Conservation (phyloP, 2,113 vertebrate genomes). For the Calidris pugnax region DNA sequence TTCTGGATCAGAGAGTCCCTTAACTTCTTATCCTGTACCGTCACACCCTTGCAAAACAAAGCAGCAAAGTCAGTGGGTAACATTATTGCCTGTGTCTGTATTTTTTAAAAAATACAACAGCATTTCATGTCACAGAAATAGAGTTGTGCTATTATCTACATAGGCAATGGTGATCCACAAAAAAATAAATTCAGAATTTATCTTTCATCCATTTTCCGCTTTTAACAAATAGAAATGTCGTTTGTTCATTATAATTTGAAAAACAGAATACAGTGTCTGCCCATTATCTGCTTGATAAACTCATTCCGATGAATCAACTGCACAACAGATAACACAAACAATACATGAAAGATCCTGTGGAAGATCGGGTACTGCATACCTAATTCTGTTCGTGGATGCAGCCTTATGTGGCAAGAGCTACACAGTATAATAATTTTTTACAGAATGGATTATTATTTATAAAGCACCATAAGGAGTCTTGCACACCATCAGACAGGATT, state of each 20-base stretch:
- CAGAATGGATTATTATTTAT: background rate
- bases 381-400: conserved; percentile 23
- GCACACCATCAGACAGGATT: background rate
- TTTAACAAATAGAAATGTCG: background rate
- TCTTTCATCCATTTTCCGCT: background rate
- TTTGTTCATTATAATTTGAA: conserved; percentile 4
- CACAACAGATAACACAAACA: conserved; percentile 12
- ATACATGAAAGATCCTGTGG: background rate
- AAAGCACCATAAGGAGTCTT: background rate
- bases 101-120: background rate
- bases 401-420: background rate
- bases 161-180: background rate
- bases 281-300: conserved; percentile 39
- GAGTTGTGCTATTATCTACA: background rate
- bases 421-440: background rate
- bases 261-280: background rate
- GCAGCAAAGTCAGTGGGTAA: background rate
- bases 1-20: background rate
- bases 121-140: background rate
- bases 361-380: background rate
- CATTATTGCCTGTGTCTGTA: background rate
- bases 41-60: background rate
- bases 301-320: conserved; percentile 31
- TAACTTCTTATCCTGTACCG: background rate
- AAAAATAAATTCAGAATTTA: background rate